Evolutionary conservation across 2,797 vertebrate genomes (phyloP).

Genomic region (Lacerta agilis): DNA sequence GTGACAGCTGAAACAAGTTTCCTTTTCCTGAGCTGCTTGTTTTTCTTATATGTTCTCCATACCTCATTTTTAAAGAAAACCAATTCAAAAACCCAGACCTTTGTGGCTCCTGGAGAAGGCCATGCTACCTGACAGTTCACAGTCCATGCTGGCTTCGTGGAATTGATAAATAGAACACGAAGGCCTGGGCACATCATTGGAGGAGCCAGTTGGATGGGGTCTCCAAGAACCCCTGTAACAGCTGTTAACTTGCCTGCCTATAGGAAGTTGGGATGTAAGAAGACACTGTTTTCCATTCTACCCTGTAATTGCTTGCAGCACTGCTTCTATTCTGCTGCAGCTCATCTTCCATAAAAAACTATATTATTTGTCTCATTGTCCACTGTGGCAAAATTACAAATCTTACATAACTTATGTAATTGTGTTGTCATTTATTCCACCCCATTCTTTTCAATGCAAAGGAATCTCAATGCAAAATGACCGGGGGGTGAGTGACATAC

Average conservation of each 20-base stretch:
- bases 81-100: neutral
- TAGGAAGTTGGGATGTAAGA: neutral
- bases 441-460: no score
- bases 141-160: neutral
- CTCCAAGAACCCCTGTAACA: neutral
- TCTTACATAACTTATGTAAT: no score
- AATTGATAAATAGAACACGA: neutral
- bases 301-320: no score
- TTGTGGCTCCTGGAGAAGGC: neutral
- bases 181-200: neutral
- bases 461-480: no score
- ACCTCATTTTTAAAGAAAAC: neutral
- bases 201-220: neutral
- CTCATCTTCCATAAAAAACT: no score
- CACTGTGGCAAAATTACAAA: no score
- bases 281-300: neutral
- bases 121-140: neutral
- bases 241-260: neutral
- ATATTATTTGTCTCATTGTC: no score
- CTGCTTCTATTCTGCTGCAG: no score
- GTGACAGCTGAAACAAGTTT: neutral
- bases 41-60: constrained; percentile 11
- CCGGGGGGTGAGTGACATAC: no score
- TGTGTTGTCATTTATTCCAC: no score
- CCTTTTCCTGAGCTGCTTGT: neutral